Base-by-base conservation (phyloP, 2,797 vertebrate genomes). In the Tamandua tetradactyla region DNA sequence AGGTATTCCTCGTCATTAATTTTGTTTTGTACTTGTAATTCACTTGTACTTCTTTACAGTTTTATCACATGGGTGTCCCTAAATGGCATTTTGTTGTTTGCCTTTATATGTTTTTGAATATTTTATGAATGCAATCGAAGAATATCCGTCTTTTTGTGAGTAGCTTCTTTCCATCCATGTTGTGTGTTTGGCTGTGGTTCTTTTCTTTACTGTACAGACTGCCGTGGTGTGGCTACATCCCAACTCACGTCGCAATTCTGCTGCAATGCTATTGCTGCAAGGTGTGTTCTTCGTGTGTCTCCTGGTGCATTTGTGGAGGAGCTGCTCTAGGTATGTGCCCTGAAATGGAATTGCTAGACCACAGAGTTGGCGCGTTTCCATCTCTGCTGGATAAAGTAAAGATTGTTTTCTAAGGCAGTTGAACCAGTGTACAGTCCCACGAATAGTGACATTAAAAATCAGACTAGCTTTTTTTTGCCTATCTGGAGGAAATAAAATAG, bases 81-180 rank as follows among this genome's bases (percentile, higher is more conserved):
- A 68, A 66, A 61, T 94, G 66, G 44, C 18, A 44, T 35, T 59
- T 40, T 57, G 25, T 47, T 57, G 20, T 57, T 96, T 78, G 79
- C 89, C 82, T 91, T 89, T 47, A 84, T 59, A 40, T 27, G 14
- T 71, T 87, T 89, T 59, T 74, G 20, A 75, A 64, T 81, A 78
- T 79, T 91, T 94, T 92, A 76, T 90, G 74, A 82, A 44, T 49
- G 57, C 42, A 86, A 76, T 79, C 62, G 42, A 64, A 61, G 64
- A 47, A 3, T 55, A 7, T 23, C 23, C 52, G 35, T 89, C 86
- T 57, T 91, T 47, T 64, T n/a, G 49, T 61, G 25, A 66, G 66
- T 47, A 6, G 27, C n/a, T 27, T 75, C 42, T n/a, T 55, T 94
- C 85, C 89, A 55, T 74, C 61, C 22, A 44, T 52, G 68, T n/a